Percentiles rank a stretch among this genome's conserved stretches.
Evolutionary conservation across 1,140 invertebrate genomes (phyloP).

Genomic region (Patella vulgata): DNA sequence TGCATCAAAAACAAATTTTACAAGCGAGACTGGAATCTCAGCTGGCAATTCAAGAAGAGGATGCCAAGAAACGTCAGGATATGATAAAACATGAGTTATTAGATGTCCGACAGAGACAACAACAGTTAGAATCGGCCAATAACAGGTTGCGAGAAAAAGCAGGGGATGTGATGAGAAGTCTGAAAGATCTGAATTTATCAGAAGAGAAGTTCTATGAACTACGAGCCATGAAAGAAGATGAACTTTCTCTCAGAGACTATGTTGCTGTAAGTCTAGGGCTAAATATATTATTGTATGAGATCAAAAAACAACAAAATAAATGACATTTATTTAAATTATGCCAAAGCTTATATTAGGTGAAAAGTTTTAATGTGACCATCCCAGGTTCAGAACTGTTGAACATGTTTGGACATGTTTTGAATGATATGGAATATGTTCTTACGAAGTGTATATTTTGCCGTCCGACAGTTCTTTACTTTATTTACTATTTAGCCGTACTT

Average conservation of each 20-base stretch:
- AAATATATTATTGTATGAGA: too few relatives aligned
- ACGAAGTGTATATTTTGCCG: too few relatives aligned
- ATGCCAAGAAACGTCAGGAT: conserved; percentile 59
- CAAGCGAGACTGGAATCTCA: conserved; percentile 63
- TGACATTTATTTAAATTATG: too few relatives aligned
- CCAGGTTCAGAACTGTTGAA: too few relatives aligned
- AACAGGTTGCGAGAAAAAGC: conserved; percentile 62
- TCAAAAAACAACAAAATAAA: too few relatives aligned
- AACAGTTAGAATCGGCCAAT: conserved; percentile 64
- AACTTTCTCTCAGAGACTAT: conserved; percentile 63
- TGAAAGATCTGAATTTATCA: conserved; percentile 58
- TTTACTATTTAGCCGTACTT: too few relatives aligned
- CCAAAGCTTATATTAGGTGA: too few relatives aligned
- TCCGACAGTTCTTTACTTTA: too few relatives aligned
- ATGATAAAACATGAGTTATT: conserved; percentile 60
- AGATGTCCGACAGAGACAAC: conserved; percentile 56
- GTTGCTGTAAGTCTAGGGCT: conserved; percentile 56
- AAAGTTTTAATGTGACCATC: too few relatives aligned
- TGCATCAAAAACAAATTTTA: conserved; percentile 65
- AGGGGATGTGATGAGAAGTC: conserved; percentile 55
- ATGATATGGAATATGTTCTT: too few relatives aligned
- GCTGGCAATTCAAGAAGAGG: conserved; percentile 62
- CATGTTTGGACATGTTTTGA: too few relatives aligned
- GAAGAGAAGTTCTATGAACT: conserved; percentile 64
- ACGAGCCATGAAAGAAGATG: conserved; percentile 51